Base-by-base conservation (phyloP, 30 jellyfish, hydroid and myxozoan genomes). In the Catostylus mosaicus region DNA sequence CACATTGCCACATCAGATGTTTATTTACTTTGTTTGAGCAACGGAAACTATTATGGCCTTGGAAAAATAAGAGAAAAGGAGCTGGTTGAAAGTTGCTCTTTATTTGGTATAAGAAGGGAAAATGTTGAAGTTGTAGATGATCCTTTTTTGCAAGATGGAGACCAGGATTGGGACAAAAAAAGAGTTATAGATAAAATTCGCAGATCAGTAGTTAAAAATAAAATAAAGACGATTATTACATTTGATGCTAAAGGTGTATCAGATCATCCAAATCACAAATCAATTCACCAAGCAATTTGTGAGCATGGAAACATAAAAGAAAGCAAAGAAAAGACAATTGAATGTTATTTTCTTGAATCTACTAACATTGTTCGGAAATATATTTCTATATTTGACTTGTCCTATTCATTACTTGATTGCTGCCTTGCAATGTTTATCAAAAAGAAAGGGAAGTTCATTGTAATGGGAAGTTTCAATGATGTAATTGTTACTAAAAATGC, bases 221-320 rank as follows among this genome's bases (percentile, higher is more conserved):
- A 78, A n/a, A 71, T 87, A 23, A 30, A 29, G 4, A 40, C 70
- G 5, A 40, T 90, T 23, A 29, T 90, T 23, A 75, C 97, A 7
- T 90, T 90, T 57, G 95, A 80, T 16, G 46, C 46, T 1, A n/a
- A 83, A 43, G 97, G 97, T 34, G 89, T 90, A 22, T 90, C 97
- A 0, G 96, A 93, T 20, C 97, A 90, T 61, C 37, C 47, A 30
- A 83, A 90, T 52, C 97, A 90, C 67, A 68, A 27, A 12, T 88
- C 84, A 45, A 66, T 84, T 32, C 77, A 68, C 62, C 24, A 30
- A 1, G 91, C 89, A 10, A 51, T 90, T 8, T 10, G 45, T 33
- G 30, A 71, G 14, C 36, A 34, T 12, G 40, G 51, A 52, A 81
- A 48, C 59, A 45, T 4, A 1, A 0, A 14, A 3, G 32, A 66